Conservation (phyloP, 2,888 invertebrate genomes). For the Lycocerus yunnanus region DNA sequence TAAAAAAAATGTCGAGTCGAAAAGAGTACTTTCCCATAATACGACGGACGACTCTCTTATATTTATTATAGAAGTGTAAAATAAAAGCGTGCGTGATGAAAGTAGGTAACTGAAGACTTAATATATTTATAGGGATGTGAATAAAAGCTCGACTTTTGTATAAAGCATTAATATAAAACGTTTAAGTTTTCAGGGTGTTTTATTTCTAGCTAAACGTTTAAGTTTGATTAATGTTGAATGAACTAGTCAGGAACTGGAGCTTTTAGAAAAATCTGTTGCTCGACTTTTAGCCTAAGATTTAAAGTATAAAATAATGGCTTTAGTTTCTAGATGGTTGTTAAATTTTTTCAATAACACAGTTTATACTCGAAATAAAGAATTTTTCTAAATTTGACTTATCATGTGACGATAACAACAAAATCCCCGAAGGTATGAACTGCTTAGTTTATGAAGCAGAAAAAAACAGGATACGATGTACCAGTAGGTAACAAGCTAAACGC, state of each 20-base stretch:
- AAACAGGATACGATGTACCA: neutral
- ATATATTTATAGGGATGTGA: neutral
- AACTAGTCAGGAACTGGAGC: neutral
- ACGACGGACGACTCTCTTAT: too few species aligned
- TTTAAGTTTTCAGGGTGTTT: neutral
- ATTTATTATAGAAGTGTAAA: neutral
- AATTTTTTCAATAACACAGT: neutral
- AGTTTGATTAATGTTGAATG: conserved; percentile 1
- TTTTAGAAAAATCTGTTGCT: neutral
- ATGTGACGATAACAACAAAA: neutral
- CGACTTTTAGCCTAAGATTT: neutral
- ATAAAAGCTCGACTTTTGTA: neutral
- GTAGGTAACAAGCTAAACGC: neutral
- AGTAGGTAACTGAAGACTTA: neutral
- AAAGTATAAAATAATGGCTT: neutral
- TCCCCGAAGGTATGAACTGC: neutral
- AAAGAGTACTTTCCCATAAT: too few species aligned
- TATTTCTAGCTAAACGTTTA: neutral
- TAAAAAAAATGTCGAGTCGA: too few species aligned
- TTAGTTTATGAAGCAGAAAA: neutral
- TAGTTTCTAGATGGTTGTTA: neutral
- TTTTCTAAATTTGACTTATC: neutral
- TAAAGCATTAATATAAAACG: neutral
- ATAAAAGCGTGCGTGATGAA: neutral
- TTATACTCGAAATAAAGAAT: neutral